phyloP scores from a whole-genome alignment of 2,888 invertebrate genomes.

The Tetranychus piercei region DNA sequence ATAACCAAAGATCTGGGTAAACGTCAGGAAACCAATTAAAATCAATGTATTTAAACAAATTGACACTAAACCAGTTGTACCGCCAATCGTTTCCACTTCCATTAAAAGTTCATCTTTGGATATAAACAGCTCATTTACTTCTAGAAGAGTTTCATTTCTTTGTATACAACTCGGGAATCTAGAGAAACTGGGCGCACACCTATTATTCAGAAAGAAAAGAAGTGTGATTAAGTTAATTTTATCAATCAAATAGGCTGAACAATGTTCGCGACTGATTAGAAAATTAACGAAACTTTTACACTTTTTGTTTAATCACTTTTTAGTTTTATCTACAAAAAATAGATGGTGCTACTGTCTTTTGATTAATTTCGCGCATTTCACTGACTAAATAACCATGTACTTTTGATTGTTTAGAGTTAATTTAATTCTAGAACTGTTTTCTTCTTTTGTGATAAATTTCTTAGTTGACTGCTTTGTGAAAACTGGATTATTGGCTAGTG shows the following conservation, averaged over 20 bases:
- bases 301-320: no score
- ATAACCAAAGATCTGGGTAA: slow-evolving; percentile 52
- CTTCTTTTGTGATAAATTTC: no score
- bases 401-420: not conserved
- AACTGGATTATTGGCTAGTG: no score
- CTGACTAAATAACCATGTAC: not conserved
- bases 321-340: no score
- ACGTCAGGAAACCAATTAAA: slow-evolving; percentile 47
- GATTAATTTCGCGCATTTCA: no score
- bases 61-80: slow-evolving; percentile 32
- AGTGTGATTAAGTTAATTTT: not conserved
- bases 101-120: slow-evolving; percentile 15
- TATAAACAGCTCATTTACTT: not conserved
- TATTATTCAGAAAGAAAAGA: not conserved
- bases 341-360: no score
- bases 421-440: no score
- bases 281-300: no score
- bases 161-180: not conserved
- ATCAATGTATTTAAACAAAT: slow-evolving; percentile 55
- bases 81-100: slow-evolving; percentile 28
- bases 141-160: not conserved
- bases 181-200: slow-evolving; percentile 10
- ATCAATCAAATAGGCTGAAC: not conserved
- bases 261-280: not conserved
- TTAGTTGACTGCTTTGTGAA: no score